Percentiles rank a stretch among this genome's conserved stretches.
Conservation (phyloP, 2,888 invertebrate species). For the Synanthedon tipuliformis region DNA sequence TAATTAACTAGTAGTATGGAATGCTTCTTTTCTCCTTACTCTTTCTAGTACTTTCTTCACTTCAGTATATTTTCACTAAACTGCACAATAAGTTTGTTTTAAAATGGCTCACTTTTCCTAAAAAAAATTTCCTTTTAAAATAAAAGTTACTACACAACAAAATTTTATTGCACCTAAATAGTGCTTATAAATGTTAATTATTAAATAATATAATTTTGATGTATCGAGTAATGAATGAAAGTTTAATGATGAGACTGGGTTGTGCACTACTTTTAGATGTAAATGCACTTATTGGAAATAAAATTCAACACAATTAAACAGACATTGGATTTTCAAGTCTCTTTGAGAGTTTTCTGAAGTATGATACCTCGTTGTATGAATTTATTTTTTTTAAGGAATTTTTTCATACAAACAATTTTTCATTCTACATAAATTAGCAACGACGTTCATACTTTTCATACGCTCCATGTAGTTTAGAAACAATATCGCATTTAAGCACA, state of each 20-base stretch:
- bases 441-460: conserved; percentile 38
- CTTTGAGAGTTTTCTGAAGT: background rate
- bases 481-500: conserved; percentile 23
- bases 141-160: conserved; percentile 35
- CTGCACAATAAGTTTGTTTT: conserved; percentile 66
- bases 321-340: background rate
- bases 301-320: background rate
- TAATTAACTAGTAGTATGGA: conserved; percentile 50
- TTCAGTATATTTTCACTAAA: conserved; percentile 58
- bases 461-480: conserved; percentile 13
- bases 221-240: conserved; percentile 29
- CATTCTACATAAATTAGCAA: conserved; percentile 6
- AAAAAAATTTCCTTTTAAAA: conserved; percentile 31
- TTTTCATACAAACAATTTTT: no score
- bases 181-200: conserved; percentile 38
- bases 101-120: conserved; percentile 71
- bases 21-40: conserved; percentile 67
- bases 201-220: conserved; percentile 22
- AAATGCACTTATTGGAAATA: conserved; percentile 28
- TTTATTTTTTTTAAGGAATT: background rate
- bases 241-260: conserved; percentile 17
- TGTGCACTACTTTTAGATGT: conserved; percentile 44
- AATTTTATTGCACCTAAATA: conserved; percentile 45
- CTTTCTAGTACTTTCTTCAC: conserved; percentile 63
- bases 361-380: background rate